Percentiles rank a stretch among this genome's conserved stretches.
Evolutionary conservation across 2,888 invertebrate species (phyloP).

Genomic region (Galerucella calmariensis): DNA sequence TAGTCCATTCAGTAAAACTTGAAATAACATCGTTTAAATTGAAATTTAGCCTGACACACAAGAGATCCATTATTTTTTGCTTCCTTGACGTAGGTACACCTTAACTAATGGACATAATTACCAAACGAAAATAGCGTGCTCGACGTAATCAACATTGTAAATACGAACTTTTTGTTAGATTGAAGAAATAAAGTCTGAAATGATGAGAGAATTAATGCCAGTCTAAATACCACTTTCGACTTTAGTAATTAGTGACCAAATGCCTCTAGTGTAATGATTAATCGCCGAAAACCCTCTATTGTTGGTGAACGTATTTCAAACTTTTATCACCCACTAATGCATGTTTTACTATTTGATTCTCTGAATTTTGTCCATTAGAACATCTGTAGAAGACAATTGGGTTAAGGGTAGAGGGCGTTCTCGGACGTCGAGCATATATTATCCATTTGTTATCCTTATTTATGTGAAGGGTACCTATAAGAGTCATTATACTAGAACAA

Average conservation of each 20-base stretch:
- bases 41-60: constrained; percentile 40
- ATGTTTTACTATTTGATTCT: constrained; percentile 33
- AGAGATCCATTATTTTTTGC: constrained; percentile 46
- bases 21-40: constrained; percentile 20
- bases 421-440: not conserved
- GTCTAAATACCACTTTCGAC: constrained; percentile 47
- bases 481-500: not conserved
- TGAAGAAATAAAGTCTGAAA: constrained; percentile 35
- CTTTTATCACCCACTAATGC: constrained; percentile 42
- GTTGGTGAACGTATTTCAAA: constrained; percentile 38
- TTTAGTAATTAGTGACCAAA: constrained; percentile 49
- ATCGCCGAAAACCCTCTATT: constrained; percentile 46
- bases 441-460: constrained; percentile 11
- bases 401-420: constrained; percentile 17
- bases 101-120: constrained; percentile 44
- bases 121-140: constrained; percentile 40
- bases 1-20: not conserved
- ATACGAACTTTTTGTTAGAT: constrained; percentile 44
- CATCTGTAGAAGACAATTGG: constrained; percentile 42
- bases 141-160: constrained; percentile 45
- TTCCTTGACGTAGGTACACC: constrained; percentile 37
- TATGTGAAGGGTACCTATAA: not conserved
- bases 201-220: constrained; percentile 39
- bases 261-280: constrained; percentile 48
- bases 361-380: constrained; percentile 42